Conservation (phyloP, 2,888 invertebrate genomes). For the Kuschelorhynchus macadamiae region DNA sequence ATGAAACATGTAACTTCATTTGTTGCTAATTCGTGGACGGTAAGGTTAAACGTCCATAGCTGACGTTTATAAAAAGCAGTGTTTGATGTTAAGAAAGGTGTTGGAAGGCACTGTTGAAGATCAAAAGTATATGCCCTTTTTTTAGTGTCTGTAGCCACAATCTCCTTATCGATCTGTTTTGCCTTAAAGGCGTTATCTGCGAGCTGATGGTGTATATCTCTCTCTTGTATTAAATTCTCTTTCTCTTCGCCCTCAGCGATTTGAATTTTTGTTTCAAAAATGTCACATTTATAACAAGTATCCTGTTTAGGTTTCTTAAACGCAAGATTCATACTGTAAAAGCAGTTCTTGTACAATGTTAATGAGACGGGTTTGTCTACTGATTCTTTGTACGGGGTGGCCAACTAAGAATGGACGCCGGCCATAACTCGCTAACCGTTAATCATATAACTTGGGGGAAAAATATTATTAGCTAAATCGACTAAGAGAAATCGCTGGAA, state of each 20-base stretch:
- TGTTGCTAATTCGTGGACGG: conserved; percentile 28
- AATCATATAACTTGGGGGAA: too few relatives aligned
- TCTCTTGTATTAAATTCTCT: conserved; percentile 11
- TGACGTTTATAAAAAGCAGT: conserved; percentile 21
- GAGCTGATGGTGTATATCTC: conserved; percentile 21
- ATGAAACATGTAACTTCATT: conserved; percentile 27
- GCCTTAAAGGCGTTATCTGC: conserved; percentile 17
- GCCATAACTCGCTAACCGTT: too few relatives aligned
- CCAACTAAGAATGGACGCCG: too few relatives aligned
- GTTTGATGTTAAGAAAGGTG: conserved; percentile 7
- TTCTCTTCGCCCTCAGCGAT: conserved; percentile 15
- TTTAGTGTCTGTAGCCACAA: conserved; percentile 6
- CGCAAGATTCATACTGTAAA: conserved; percentile 21
- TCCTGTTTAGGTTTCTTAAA: conserved; percentile 33
- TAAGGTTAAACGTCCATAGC: conserved; percentile 21
- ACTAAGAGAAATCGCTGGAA: too few relatives aligned
- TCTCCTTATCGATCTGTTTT: conserved; percentile 16
- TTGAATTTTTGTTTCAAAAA: conserved; percentile 18
- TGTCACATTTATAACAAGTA: conserved; percentile 29
- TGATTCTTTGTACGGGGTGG: conserved; percentile 21
- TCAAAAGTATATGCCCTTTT: conserved; percentile 16
- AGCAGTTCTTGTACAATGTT: too few relatives aligned
- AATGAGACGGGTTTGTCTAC: neutral
- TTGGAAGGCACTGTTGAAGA: conserved; percentile 18
- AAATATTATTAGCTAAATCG: too few relatives aligned